These are phyloP conservation scores for Ochotona curzoniae DNA, from an alignment of 2,113 vertebrate genomes.

Conservation along the genomic window DNA sequence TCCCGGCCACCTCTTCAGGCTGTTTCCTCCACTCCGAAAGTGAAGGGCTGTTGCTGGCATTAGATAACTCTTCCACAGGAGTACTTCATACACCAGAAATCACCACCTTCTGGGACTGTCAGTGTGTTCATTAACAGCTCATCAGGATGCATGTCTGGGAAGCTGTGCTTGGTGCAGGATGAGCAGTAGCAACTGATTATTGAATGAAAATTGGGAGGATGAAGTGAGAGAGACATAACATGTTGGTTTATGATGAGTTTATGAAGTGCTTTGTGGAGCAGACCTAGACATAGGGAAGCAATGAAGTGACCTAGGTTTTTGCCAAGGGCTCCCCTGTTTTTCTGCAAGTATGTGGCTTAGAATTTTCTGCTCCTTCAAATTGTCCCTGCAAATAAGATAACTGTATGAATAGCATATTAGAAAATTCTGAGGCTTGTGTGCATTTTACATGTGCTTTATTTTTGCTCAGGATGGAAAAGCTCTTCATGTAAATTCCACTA, in stretches of 20 bases:
- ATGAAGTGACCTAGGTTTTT: slow-evolving; percentile 21
- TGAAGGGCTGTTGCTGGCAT: background rate
- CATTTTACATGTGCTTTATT: slow-evolving; percentile 27
- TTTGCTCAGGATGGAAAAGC: slow-evolving; percentile 29
- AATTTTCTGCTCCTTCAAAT: background rate
- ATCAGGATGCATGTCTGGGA: background rate
- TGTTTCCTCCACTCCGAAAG: background rate
- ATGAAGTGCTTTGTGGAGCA: background rate
- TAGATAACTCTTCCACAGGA: background rate
- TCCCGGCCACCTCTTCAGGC: background rate
- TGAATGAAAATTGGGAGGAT: background rate
- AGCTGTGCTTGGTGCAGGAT: background rate
- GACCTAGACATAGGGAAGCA: background rate
- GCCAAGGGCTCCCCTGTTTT: background rate
- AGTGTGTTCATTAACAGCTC: background rate
- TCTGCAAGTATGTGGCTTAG: background rate
- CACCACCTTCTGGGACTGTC: background rate
- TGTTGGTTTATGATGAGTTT: background rate
- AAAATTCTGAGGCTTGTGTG: background rate
- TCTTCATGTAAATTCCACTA: background rate
- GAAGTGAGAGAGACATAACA: background rate
- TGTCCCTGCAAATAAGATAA: slow-evolving; percentile 10
- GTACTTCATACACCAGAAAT: background rate
- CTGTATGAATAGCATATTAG: background rate
- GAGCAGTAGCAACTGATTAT: background rate